phyloP scores from a whole-genome alignment of 2,888 invertebrate genomes.

The Apodemia duryi region DNA sequence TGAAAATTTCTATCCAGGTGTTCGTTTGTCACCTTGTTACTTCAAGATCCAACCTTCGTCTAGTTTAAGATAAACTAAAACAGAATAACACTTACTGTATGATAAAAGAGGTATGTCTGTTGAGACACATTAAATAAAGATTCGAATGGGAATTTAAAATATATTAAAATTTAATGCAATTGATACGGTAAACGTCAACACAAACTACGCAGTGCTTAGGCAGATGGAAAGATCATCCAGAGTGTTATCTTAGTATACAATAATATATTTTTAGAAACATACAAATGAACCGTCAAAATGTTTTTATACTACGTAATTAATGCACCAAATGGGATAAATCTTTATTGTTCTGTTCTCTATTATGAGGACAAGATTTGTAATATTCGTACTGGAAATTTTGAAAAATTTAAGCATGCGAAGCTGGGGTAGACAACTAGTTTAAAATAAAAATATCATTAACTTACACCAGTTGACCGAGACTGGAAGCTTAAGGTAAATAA shows the following conservation, averaged over 20 bases:
- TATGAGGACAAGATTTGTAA: no score
- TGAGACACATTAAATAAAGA: constrained; percentile 35
- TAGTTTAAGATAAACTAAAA: constrained; percentile 2
- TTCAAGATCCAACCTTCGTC: constrained; percentile 14
- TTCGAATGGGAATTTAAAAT: constrained; percentile 35
- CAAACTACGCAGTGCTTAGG: neutral
- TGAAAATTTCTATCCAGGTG: constrained; percentile 56
- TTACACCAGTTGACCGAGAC: no score
- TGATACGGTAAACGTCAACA: constrained; percentile 34
- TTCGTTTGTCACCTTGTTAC: constrained; percentile 24
- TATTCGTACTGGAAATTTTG: no score
- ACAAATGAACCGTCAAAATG: no score
- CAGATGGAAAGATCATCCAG: neutral
- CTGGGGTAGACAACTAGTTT: no score
- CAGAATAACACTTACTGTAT: constrained; percentile 13
- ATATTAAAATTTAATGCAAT: constrained; percentile 38
- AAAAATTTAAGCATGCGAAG: no score
- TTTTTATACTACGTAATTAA: no score
- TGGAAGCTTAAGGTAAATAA: no score
- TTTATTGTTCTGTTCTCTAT: no score
- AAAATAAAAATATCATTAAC: no score
- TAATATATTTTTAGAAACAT: no score
- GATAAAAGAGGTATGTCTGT: constrained; percentile 19
- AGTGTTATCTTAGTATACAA: neutral
- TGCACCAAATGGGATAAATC: no score